Evolutionary conservation across 2,113 vertebrate species (phyloP), one percentile per base, ranked within the genome.

Genomic region (Centrocercus urophasianus): DNA sequence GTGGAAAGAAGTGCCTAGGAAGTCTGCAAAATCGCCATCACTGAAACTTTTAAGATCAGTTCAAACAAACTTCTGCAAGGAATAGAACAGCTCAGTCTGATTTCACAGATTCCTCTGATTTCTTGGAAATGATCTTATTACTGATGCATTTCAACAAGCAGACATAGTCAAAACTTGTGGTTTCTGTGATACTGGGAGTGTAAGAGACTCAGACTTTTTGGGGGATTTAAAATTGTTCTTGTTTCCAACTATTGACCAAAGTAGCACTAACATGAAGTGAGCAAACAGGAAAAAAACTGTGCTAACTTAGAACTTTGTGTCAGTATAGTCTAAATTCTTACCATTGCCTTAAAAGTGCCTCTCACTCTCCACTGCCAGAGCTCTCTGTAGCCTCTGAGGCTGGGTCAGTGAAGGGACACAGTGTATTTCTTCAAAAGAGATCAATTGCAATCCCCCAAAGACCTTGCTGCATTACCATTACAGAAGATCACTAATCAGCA

Each of bases 401-500:
- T 82, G 86, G 95, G 71, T 96, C 92, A 97, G 13, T 52, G 42
- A 40, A 70, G 80, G 78, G 54, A 69, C 75, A 88, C 63, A 88
- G 10, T 67, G 77, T 91, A n/a, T 69, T 36, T 85, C 90, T 95
- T 92, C 86, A 65, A 22, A 83, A 78, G 72, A 94, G 76, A 96
- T 95, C 85, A 93, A 34, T 34, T 91, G 83, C 82, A 93, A 82
- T 91, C 48, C 88, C 71, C 85, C 34, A 50, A 86, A 91, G 85
- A 65, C 82, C 61, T 10, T 52, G 60, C 69, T 93, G 89, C 85
- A 88, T 95, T 91, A 47, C 93, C 85, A 81, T 95, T 61, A 94
- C 79, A 93, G 56, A 94, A 42, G 84, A 95, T 83, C 87, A 32
- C 82, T 89, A 83, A 95, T 85, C 90, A 93, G 91, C 30, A 90